Evolutionary conservation across 2,797 vertebrate species (phyloP), one percentile per base, ranked within the genome.

Genomic region (Limosa lapponica): DNA sequence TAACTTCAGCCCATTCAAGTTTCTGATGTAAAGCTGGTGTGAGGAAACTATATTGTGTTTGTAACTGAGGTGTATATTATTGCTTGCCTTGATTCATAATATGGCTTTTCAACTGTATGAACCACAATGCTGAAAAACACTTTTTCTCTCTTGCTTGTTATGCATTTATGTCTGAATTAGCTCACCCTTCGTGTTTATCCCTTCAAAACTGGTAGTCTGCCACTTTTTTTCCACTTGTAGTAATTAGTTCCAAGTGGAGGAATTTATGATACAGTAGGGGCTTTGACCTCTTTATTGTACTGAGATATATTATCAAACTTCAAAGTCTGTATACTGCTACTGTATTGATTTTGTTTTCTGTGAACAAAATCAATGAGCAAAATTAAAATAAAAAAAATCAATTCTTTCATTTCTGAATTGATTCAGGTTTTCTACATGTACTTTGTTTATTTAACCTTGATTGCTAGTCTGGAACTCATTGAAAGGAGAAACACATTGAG

Each of bases 261-360:
- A 97, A 97, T 91, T 93, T 96, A 87, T 81, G 89, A 72, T 95
- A 91, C 49, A 90, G 82, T 86, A 94, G 91, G 58, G 83, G 73
- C 82, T 96, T 97, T 96, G 94, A 82, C 77, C 90, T 94, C 89
- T 95, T 96, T 95, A 94, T 96, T 96, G 44, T 96, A 65, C 90
- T 75, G 89, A 75, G 58, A 90, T 95, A 90, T 95, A 87, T 94
- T 92, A 89, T 96, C 94, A 93, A 80, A 87, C 82, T 95, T 94
- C 46, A 89, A 90, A 93, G 75, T 72, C 81, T 96, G 84, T 96
- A 91, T 87, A 84, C 94, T 93, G 93, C 82, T 95, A 85, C 82
- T 91, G 55, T 85, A 97, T 86, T 94, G 91, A 95, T 96, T 98
- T 97, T 98, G 95, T 92, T 97, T 97, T 96, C 88, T 97, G 91